phyloP scores from a whole-genome alignment of 2,888 invertebrate species.

The Scaptomyza cyrtandrae region DNA sequence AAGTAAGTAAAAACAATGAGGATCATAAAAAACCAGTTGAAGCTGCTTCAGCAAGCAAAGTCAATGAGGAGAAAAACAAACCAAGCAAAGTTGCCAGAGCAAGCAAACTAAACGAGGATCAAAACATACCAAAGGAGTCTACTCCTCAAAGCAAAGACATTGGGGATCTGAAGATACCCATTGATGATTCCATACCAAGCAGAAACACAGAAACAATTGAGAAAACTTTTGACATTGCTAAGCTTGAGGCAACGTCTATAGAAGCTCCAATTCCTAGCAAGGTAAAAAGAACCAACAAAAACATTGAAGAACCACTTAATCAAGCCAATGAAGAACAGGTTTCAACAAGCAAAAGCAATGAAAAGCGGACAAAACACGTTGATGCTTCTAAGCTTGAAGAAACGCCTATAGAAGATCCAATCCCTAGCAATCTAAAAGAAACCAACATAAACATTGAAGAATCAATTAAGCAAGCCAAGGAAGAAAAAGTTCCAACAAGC shows the following conservation, averaged over 20 bases:
- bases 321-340: too few species aligned
- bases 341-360: too few species aligned
- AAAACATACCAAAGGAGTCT: background rate
- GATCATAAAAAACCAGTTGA: background rate
- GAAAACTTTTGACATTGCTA: background rate
- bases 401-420: background rate
- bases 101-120: background rate
- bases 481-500: background rate
- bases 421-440: background rate
- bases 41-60: background rate
- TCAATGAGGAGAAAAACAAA: background rate
- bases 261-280: too few species aligned
- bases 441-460: background rate
- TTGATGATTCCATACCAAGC: background rate
- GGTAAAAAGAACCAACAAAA: background rate
- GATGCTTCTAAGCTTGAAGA: background rate
- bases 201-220: background rate
- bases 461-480: background rate
- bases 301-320: background rate
- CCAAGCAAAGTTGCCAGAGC: background rate
- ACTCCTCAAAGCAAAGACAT: background rate
- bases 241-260: too few species aligned
- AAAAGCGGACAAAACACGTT: too few species aligned
- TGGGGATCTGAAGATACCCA: background rate
- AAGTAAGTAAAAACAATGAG: background rate